phyloP scores from a whole-genome alignment of 1,140 invertebrate genomes.

The Cherax quadricarinatus region DNA sequence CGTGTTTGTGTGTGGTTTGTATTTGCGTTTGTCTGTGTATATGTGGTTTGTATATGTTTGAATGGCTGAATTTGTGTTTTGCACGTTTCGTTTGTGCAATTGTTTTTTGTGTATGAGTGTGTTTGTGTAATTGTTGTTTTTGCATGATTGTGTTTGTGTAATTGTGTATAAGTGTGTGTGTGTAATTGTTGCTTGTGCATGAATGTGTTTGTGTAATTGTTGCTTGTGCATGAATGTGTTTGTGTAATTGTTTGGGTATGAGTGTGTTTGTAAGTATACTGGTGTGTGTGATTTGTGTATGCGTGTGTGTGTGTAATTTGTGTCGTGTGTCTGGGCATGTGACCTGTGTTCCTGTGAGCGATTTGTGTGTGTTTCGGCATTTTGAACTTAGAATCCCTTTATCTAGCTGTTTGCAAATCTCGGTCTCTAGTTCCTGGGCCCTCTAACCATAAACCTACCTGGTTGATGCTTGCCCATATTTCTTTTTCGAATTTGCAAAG shows the following conservation, averaged over 20 bases:
- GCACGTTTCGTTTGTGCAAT: no score
- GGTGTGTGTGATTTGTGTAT: conserved; percentile 28
- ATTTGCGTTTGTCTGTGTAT: no score
- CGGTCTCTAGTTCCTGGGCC: no score
- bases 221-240: neutral
- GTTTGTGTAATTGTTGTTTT: neutral
- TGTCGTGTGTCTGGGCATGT: conserved; percentile 9
- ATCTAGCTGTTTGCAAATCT: no score
- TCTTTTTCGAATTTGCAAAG: no score
- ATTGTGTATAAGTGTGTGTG: conserved; percentile 23
- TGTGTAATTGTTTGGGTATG: neutral
- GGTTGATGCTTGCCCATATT: no score
- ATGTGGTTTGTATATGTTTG: no score
- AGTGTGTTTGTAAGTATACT: neutral
- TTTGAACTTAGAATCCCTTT: neutral
- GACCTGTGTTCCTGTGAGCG: neutral
- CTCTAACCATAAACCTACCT: no score
- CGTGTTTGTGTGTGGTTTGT: no score
- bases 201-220: neutral
- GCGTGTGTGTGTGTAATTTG: conserved; percentile 5
- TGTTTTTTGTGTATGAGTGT: no score
- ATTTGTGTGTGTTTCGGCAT: neutral
- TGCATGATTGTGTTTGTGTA: neutral
- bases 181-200: neutral
- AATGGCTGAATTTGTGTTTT: no score